A percentile compares a stretch with the other conserved stretches of the same genome.
Conservation (phyloP, 2,797 vertebrate genomes). For the Kryptopterus vitreolus region DNA sequence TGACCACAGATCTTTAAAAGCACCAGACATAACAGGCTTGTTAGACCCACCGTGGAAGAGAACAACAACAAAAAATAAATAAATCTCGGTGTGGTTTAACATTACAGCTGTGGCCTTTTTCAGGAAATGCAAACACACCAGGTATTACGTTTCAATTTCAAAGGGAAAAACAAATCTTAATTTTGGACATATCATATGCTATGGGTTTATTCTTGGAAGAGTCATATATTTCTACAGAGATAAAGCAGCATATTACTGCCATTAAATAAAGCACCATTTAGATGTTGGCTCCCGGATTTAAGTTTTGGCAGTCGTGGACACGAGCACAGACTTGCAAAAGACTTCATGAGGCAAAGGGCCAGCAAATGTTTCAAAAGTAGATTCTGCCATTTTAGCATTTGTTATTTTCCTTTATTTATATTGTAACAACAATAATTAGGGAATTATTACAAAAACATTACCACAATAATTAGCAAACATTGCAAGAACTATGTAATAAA, state of each 20-base stretch:
- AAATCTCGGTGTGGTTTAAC: background rate
- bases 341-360: background rate
- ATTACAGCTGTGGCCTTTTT: conserved; percentile 1
- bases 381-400: background rate
- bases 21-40: background rate
- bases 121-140: background rate
- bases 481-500: background rate
- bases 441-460: too few species aligned
- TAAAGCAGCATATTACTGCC: background rate
- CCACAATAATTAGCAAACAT: background rate
- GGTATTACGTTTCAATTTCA: background rate
- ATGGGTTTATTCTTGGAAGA: background rate
- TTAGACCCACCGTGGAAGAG: background rate
- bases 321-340: background rate
- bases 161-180: background rate
- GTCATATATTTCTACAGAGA: background rate
- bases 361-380: background rate
- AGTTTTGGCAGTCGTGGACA: background rate
- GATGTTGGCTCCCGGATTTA: background rate
- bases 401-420: background rate
- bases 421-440: background rate
- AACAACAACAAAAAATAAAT: background rate
- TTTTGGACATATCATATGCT: background rate
- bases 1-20: background rate
- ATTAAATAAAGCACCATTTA: conserved; percentile 1